phyloP scores from a whole-genome alignment of 2,888 invertebrate species.

The Lasioglossum morio region DNA sequence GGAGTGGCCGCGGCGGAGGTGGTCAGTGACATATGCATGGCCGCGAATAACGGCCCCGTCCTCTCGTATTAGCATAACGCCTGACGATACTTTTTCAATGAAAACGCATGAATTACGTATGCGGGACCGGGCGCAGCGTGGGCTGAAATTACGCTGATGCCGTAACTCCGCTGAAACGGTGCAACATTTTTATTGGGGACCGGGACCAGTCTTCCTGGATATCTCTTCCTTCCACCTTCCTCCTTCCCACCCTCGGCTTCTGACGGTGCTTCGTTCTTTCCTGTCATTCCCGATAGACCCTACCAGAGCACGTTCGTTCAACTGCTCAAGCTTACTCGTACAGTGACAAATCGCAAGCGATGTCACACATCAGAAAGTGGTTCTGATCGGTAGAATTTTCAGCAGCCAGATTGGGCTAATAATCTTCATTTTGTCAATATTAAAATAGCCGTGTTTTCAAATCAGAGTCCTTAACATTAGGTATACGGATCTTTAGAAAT shows the following conservation, averaged over 20 bases:
- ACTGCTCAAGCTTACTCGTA: background rate
- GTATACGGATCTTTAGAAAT: too few relatives aligned
- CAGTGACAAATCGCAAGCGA: too few relatives aligned
- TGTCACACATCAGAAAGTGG: too few relatives aligned
- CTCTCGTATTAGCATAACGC: constrained; percentile 79
- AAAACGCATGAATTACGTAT: constrained; percentile 77
- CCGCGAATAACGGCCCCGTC: constrained; percentile 75
- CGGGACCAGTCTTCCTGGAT: constrained; percentile 19
- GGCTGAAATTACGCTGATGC: constrained; percentile 73
- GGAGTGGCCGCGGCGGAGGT: constrained; percentile 72
- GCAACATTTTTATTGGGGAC: constrained; percentile 33
- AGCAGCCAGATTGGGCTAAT: too few relatives aligned
- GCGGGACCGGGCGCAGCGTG: constrained; percentile 68
- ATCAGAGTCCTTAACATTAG: too few relatives aligned
- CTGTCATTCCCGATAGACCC: background rate
- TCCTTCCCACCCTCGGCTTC: background rate
- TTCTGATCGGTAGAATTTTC: too few relatives aligned
- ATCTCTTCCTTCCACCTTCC: constrained; percentile 22
- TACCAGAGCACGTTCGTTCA: background rate
- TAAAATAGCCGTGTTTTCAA: too few relatives aligned
- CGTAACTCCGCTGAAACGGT: constrained; percentile 36
- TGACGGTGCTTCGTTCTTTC: background rate
- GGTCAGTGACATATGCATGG: constrained; percentile 80
- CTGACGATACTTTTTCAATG: constrained; percentile 74
- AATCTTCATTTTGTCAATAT: too few relatives aligned